phyloP scores from a whole-genome alignment of 2,797 vertebrate species.

The Dromococcyx pavoninus region DNA sequence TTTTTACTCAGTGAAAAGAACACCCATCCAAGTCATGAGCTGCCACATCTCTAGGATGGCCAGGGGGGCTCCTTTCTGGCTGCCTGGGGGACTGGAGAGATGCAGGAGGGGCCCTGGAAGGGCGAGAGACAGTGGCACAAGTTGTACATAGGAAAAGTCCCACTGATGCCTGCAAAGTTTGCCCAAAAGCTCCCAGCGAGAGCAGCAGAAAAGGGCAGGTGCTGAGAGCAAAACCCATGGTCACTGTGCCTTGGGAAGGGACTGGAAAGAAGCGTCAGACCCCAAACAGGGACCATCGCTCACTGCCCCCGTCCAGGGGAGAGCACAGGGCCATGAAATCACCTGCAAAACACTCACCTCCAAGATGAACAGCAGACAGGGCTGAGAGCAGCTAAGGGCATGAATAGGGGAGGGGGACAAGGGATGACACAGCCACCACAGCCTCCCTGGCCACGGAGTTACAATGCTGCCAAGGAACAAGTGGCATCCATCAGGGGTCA shows the following conservation, averaged over 20 bases:
- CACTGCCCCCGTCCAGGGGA: neutral
- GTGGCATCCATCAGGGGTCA: no score
- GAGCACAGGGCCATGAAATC: neutral
- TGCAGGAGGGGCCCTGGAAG: no score
- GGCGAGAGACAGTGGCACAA: rapidly evolving
- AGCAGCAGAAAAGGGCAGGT: neutral
- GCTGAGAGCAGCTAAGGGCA: neutral
- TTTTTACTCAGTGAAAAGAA: no score
- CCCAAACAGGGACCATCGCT: neutral
- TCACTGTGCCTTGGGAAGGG: neutral
- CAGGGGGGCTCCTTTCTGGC: no score
- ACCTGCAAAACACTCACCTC: no score
- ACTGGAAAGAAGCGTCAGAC: neutral
- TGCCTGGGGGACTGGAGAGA: slow-evolving; percentile 72
- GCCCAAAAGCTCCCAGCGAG: neutral
- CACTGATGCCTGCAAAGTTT: neutral
- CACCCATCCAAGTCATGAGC: no score
- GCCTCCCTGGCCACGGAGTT: rapidly evolving
- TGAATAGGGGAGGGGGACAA: no score
- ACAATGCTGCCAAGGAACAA: no score
- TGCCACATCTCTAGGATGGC: no score
- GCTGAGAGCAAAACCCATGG: rapidly evolving
- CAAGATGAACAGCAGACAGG: no score
- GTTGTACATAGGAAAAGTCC: neutral
- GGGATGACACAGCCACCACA: neutral